These are phyloP conservation scores for Oreochromis spilurus DNA, from an alignment of 2,113 vertebrate species.

Conservation along the genomic window DNA sequence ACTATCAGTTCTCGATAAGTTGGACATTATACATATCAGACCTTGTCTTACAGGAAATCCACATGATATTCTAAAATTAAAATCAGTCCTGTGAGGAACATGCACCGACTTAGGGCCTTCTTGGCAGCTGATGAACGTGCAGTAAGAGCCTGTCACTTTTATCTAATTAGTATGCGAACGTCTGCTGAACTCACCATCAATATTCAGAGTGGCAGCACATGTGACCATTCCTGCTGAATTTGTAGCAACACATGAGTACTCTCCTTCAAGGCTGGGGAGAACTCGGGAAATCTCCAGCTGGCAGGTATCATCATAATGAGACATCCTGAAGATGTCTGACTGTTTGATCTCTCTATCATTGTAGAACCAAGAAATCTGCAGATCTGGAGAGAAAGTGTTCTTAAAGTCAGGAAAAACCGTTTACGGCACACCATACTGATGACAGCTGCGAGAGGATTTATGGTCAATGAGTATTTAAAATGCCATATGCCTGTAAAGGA, in stretches of 20 bases:
- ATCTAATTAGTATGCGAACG: not conserved
- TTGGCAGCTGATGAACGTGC: not conserved
- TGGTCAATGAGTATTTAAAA: not conserved
- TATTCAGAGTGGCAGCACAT: conserved; percentile 79
- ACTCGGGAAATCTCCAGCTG: conserved; percentile 86
- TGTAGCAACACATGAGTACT: conserved; percentile 85
- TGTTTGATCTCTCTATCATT: conserved; percentile 85
- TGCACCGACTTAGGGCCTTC: not conserved
- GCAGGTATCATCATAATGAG: conserved; percentile 86
- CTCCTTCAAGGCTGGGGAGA: conserved; percentile 80
- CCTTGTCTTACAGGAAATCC: not conserved
- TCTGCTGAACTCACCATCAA: conserved; percentile 79
- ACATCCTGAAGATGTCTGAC: conserved; percentile 86
- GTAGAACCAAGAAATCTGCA: conserved; percentile 87
- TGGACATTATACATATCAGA: not conserved
- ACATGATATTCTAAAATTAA: not conserved
- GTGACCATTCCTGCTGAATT: conserved; percentile 89
- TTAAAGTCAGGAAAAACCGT: not conserved
- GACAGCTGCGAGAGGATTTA: not conserved
- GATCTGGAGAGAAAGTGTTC: conserved; percentile 69
- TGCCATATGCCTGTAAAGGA: not conserved
- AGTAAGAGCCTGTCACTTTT: not conserved
- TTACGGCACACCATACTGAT: not conserved
- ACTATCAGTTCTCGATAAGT: not conserved
- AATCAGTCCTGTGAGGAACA: not conserved